These are phyloP conservation scores for Drosophila ironensis DNA, from an alignment of 1,140 invertebrate species.

Conservation along the genomic window DNA sequence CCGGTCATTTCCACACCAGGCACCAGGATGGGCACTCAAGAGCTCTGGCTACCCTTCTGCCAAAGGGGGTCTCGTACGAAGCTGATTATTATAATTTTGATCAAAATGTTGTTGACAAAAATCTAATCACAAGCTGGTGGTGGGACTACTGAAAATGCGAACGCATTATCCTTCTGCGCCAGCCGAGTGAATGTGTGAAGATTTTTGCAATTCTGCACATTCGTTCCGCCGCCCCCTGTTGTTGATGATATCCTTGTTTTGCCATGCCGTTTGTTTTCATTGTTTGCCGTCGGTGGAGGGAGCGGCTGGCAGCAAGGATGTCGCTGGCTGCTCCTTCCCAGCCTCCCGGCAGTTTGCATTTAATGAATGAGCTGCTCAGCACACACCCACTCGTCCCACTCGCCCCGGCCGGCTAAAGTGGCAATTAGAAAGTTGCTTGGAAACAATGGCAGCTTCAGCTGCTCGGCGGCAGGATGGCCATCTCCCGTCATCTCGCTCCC, in stretches of 20 bases:
- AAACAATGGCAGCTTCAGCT: slow-evolving; percentile 55
- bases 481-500: slow-evolving; percentile 18
- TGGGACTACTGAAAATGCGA: no score
- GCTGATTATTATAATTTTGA: slow-evolving; percentile 41
- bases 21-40: not conserved
- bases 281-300: slow-evolving; percentile 64
- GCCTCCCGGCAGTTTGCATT: slow-evolving; percentile 70
- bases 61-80: not conserved
- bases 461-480: slow-evolving; percentile 47
- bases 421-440: slow-evolving; percentile 78
- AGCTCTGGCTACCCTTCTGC: no score
- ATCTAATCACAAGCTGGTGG: slow-evolving; percentile 22
- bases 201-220: slow-evolving; percentile 53
- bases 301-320: slow-evolving; percentile 26
- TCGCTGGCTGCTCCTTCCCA: slow-evolving; percentile 33
- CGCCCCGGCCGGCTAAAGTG: slow-evolving; percentile 51
- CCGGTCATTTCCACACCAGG: slow-evolving; percentile 1
- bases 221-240: slow-evolving; percentile 4
- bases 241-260: slow-evolving; percentile 19
- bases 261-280: slow-evolving; percentile 72
- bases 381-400: slow-evolving; percentile 25
- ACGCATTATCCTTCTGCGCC: slow-evolving; percentile 3
- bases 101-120: slow-evolving; percentile 32
- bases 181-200: slow-evolving; percentile 21
- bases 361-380: slow-evolving; percentile 70